Percentiles rank a stretch among this genome's conserved stretches.
phyloP scores from a whole-genome alignment of 2,888 invertebrate genomes.

The Rhingia rostrata region DNA sequence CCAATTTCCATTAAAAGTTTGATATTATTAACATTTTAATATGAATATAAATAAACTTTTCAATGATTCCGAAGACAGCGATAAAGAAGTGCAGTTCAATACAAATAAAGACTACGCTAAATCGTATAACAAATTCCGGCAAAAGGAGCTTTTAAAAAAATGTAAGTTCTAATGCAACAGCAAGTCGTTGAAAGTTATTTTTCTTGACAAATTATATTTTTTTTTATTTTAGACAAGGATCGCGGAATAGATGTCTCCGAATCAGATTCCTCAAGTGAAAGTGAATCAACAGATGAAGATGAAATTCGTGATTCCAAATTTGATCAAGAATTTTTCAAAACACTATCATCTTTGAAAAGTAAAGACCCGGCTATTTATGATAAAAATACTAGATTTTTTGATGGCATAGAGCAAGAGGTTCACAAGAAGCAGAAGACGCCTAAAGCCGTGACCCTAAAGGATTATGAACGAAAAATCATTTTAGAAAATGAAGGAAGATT shows the following conservation, averaged over 20 bases:
- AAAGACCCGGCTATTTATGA: slow-evolving; percentile 96
- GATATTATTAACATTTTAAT: neutral
- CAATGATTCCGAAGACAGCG: slow-evolving; percentile 84
- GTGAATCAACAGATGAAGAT: slow-evolving; percentile 79
- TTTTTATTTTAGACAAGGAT: slow-evolving; percentile 78
- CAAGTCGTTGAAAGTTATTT: neutral
- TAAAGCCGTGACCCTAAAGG: slow-evolving; percentile 88
- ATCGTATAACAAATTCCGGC: slow-evolving; percentile 91
- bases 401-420: slow-evolving; percentile 79
- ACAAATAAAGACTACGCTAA: slow-evolving; percentile 92
- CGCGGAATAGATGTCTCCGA: slow-evolving; percentile 79
- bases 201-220: neutral
- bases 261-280: slow-evolving; percentile 79
- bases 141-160: slow-evolving; percentile 93
- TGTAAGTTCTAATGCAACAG: slow-evolving; percentile 84
- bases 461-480: slow-evolving; percentile 91
- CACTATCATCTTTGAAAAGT: slow-evolving; percentile 92
- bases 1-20: neutral
- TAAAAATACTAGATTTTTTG: slow-evolving; percentile 88
- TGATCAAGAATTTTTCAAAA: slow-evolving; percentile 94
- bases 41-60: slow-evolving; percentile 83
- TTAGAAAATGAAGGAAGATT: slow-evolving; percentile 87
- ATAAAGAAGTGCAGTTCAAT: slow-evolving; percentile 84
- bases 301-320: slow-evolving; percentile 79
- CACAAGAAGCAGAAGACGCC: slow-evolving; percentile 79